Evolutionary conservation across 35 echinoderm and acorn worm genomes (phyloP), one percentile per base, ranked within the genome.

Genomic region (Ophiothrix spiculata): DNA sequence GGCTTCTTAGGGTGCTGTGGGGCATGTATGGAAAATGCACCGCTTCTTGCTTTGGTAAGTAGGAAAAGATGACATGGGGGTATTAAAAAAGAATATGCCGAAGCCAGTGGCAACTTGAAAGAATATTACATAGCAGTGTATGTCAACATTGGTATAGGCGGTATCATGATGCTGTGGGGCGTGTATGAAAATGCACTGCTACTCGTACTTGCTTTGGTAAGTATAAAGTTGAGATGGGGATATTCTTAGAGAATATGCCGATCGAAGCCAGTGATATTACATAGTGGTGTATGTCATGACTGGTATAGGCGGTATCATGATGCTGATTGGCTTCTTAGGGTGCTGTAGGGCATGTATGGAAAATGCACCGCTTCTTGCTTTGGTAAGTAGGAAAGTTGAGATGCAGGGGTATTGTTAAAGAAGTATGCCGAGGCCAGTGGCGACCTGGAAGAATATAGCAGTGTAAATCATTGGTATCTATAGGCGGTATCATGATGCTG

Each of bases 1-100:
- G 96, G 96, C 1, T 99, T 99, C 87, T 73, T 99, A 2, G 96
- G 96, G 63, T 99, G 96, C 41, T 99, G 96, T 46, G 96, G 92
- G 73, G 92, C 96, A 4, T 99, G 96, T 32, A 87, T 89, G 46
- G 96, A 99, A 69, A 99, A 89, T 64, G 87, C 83, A 32, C 84
- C 87, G 31, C 86, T 99, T 6, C 83, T 99, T 8, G 88, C 89
- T 17, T 80, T 94, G 85, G 96, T 94, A 90, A 84, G 93, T 79
- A n/a, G n/a, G n/a, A n/a, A n/a, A n/a, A n/a, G n/a, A n/a, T n/a
- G n/a, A n/a, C n/a, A n/a, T n/a, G n/a, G n/a, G n/a, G n/a, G n/a
- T n/a, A n/a, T n/a, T n/a, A n/a, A n/a, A 83, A 39, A 79, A 75
- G 76, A 89, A 38, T 99, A 99, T 77, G 92, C 92, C 29, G 40